Evolutionary conservation across 2,797 vertebrate species (phyloP).

Genomic region (Melanotaenia trifasciata): DNA sequence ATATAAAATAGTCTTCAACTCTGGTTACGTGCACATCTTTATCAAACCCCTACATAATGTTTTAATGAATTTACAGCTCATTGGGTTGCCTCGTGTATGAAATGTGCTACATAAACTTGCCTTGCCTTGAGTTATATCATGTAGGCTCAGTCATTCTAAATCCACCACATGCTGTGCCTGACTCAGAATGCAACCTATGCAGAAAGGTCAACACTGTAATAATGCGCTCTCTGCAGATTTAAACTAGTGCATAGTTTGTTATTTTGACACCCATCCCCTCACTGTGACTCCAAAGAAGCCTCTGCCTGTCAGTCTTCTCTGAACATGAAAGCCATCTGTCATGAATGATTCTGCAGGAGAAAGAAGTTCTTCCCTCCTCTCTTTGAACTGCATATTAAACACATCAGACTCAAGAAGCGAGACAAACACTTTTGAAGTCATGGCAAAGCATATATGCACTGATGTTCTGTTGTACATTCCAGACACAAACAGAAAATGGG

Average conservation of each 20-base stretch:
- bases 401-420: constrained; percentile 62
- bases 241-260: constrained; percentile 8
- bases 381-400: constrained; percentile 61
- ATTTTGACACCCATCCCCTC: constrained; percentile 40
- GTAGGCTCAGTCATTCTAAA: background rate
- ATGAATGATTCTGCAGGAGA: constrained; percentile 59
- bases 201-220: background rate
- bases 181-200: constrained; percentile 4
- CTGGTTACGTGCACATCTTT: too few species aligned
- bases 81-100: too few species aligned
- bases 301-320: constrained; percentile 39
- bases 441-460: constrained; percentile 2
- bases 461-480: constrained; percentile 38
- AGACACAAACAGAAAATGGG: constrained; percentile 51
- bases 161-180: background rate
- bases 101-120: too few species aligned
- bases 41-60: too few species aligned
- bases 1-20: too few species aligned
- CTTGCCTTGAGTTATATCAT: background rate
- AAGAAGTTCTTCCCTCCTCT: constrained; percentile 44
- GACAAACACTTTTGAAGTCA: constrained; percentile 45
- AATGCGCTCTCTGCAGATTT: constrained; percentile 4
- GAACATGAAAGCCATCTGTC: constrained; percentile 66
- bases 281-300: constrained; percentile 41
- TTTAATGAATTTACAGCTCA: too few species aligned